Percentiles rank a stretch among this genome's conserved stretches.
These are phyloP conservation scores for Tyria jacobaeae DNA, from an alignment of 2,888 invertebrate genomes.

Conservation along the genomic window DNA sequence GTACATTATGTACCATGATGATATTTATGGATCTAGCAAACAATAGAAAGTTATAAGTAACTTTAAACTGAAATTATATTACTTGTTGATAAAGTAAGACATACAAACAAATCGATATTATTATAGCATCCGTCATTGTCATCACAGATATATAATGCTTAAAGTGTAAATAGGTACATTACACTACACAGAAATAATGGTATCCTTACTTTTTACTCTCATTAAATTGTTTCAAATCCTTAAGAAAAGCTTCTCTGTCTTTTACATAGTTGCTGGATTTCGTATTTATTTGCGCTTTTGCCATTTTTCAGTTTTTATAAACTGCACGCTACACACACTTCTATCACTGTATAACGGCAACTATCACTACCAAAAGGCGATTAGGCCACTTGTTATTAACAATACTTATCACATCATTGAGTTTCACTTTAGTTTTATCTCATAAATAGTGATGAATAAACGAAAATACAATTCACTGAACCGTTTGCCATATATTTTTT, in stretches of 20 bases:
- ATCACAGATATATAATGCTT: not conserved
- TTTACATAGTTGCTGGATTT: constrained; percentile 90
- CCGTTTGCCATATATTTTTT: constrained; percentile 30
- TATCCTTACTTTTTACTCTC: constrained; percentile 94
- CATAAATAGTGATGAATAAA: constrained; percentile 38
- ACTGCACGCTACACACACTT: constrained; percentile 26
- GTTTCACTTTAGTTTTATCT: constrained; percentile 24
- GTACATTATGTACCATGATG: not conserved
- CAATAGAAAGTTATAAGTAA: not conserved
- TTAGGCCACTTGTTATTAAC: constrained; percentile 12
- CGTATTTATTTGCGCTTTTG: constrained; percentile 82
- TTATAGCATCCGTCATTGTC: too few relatives aligned
- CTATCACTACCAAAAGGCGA: constrained; percentile 14
- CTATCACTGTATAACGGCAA: constrained; percentile 16
- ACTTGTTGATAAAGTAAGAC: not conserved
- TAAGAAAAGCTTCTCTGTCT: constrained; percentile 93
- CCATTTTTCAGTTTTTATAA: constrained; percentile 65
- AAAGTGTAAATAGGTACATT: constrained; percentile 7
- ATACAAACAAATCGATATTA: not conserved
- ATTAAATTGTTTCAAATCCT: constrained; percentile 96
- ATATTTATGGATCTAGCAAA: not conserved
- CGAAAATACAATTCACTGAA: constrained; percentile 24
- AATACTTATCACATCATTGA: constrained; percentile 34
- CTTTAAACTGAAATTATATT: not conserved
- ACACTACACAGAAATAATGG: constrained; percentile 1